Percentiles rank a stretch among this genome's conserved stretches.
phyloP scores from a whole-genome alignment of 1,140 invertebrate genomes.

The Sycophila sp. region DNA sequence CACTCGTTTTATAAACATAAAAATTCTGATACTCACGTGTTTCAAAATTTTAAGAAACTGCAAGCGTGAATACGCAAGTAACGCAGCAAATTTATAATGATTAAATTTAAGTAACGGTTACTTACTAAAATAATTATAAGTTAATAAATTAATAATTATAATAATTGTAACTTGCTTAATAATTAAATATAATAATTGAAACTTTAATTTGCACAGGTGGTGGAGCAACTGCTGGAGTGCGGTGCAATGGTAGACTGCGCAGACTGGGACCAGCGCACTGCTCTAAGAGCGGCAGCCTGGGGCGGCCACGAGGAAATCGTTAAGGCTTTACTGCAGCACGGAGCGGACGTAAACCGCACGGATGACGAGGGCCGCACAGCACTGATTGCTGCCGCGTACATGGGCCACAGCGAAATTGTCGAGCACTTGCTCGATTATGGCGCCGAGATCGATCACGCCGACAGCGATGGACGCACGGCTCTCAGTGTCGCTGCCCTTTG shows the following conservation, averaged over 20 bases:
- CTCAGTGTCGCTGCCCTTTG: conserved; percentile 91
- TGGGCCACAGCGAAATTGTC: conserved; percentile 94
- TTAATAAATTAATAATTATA: background rate
- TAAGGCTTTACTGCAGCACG: conserved; percentile 77
- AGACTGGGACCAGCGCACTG: conserved; percentile 78
- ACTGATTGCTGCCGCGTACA: conserved; percentile 88
- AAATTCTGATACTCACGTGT: no score
- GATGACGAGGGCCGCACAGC: conserved; percentile 90
- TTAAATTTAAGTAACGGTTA: background rate
- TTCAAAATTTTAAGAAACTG: no score
- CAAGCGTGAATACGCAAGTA: no score
- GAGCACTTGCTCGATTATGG: conserved; percentile 84
- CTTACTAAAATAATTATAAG: background rate
- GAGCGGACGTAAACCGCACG: conserved; percentile 81
- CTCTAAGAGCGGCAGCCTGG: conserved; percentile 85
- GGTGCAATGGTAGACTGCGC: conserved; percentile 86
- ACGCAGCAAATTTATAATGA: background rate
- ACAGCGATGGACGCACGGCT: conserved; percentile 92
- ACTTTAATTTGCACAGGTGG: conserved; percentile 71
- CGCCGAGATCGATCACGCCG: conserved; percentile 87
- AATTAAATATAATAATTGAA: background rate
- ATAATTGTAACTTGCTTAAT: no score
- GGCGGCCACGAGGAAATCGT: conserved; percentile 84
- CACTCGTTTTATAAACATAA: no score
- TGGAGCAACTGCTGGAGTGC: conserved; percentile 80